Percentiles rank a stretch among this genome's conserved stretches.
Evolutionary conservation across 2,797 vertebrate genomes (phyloP).

Genomic region (Peromyscus melanophrys): DNA sequence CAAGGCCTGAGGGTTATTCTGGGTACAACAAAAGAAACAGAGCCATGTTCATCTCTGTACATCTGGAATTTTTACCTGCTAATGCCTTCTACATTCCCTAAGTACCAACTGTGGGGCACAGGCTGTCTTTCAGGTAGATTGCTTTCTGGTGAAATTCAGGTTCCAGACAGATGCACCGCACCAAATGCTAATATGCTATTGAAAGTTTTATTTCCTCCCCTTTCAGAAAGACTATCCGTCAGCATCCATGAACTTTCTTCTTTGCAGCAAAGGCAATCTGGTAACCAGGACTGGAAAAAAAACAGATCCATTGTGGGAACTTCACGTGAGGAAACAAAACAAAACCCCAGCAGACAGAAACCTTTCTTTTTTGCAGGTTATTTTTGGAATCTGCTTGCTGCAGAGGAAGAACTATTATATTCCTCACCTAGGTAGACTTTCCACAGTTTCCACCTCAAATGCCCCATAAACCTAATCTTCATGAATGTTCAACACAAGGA

Average conservation of each 20-base stretch:
- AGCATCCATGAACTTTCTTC: slow-evolving; percentile 52
- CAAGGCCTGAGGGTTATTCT: neutral
- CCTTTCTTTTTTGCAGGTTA: neutral
- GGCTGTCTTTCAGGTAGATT: neutral
- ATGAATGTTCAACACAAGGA: neutral
- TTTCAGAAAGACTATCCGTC: slow-evolving; percentile 50
- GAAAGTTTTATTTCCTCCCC: slow-evolving; percentile 74
- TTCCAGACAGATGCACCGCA: neutral
- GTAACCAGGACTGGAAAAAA: slow-evolving; percentile 30
- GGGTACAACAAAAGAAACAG: neutral
- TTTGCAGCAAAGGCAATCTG: slow-evolving; percentile 28
- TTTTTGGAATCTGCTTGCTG: slow-evolving; percentile 38
- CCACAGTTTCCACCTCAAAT: slow-evolving; percentile 2
- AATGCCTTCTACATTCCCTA: neutral
- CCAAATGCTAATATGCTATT: slow-evolving; percentile 65
- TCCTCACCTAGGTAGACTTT: neutral
- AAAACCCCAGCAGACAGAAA: slow-evolving; percentile 48
- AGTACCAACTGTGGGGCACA: neutral
- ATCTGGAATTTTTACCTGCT: neutral
- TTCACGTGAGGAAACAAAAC: slow-evolving; percentile 52
- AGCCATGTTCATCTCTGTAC: neutral
- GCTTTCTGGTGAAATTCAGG: slow-evolving; percentile 22
- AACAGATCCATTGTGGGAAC: neutral
- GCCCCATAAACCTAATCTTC: neutral
- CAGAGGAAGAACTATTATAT: neutral